phyloP scores from a whole-genome alignment of 2,888 invertebrate species.

The Acanthococcus lagerstroemiae region DNA sequence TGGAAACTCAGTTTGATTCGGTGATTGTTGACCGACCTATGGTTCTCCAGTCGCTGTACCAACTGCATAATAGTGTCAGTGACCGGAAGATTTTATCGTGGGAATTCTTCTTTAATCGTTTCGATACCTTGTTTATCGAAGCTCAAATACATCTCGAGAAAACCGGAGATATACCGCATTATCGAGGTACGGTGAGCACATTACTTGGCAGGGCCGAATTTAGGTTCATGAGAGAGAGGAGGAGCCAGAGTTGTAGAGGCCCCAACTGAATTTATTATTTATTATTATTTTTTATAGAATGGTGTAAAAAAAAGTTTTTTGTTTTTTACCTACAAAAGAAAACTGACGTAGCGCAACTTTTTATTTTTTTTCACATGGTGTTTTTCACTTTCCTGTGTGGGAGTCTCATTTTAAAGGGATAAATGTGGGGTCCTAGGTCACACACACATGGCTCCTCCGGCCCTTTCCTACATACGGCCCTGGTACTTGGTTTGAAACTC shows the following conservation, averaged over 20 bases:
- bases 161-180: slow-evolving; percentile 69
- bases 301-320: not conserved
- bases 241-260: no score
- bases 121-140: slow-evolving; percentile 90
- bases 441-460: not conserved
- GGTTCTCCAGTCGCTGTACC: slow-evolving; percentile 88
- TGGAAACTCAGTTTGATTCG: slow-evolving; percentile 96
- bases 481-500: not conserved
- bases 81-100: slow-evolving; percentile 84
- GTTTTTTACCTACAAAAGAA: not conserved
- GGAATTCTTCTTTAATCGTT: slow-evolving; percentile 95
- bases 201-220: no score
- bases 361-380: no score
- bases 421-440: no score
- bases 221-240: no score
- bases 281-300: not conserved
- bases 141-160: slow-evolving; percentile 79
- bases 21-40: slow-evolving; percentile 94
- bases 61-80: slow-evolving; percentile 83
- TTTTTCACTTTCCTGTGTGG: no score
- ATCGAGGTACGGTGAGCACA: slow-evolving; percentile 55
- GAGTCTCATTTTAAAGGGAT: no score
- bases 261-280: no score
- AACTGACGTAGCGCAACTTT: not conserved
- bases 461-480: not conserved